These are phyloP conservation scores for Radopholus similis DNA, from an alignment of 1,140 invertebrate genomes.

Conservation along the genomic window DNA sequence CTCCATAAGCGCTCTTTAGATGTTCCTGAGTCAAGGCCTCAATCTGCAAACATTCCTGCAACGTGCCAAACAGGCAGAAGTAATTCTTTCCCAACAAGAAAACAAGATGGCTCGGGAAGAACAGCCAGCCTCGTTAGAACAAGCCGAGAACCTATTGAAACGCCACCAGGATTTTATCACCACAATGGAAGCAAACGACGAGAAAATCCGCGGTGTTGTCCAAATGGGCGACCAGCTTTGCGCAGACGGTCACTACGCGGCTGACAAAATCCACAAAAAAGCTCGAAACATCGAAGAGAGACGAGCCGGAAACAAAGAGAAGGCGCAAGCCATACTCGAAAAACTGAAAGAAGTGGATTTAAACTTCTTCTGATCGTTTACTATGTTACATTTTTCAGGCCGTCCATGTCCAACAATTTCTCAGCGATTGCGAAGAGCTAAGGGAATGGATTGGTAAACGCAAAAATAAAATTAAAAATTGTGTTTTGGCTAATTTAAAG, in stretches of 20 bases:
- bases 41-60: constrained; percentile 90
- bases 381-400: constrained; percentile 59
- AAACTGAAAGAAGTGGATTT: constrained; percentile 79
- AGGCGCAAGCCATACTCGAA: constrained; percentile 70
- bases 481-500: neutral
- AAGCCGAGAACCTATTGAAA: constrained; percentile 89
- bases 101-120: constrained; percentile 89
- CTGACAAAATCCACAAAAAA: constrained; percentile 85
- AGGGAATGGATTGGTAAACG: constrained; percentile 72
- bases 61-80: constrained; percentile 94
- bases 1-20: constrained; percentile 15
- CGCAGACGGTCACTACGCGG: constrained; percentile 67
- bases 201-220: constrained; percentile 91
- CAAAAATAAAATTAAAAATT: neutral
- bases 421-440: constrained; percentile 83
- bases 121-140: constrained; percentile 85
- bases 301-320: constrained; percentile 78
- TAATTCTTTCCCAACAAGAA: constrained; percentile 93
- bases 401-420: constrained; percentile 57
- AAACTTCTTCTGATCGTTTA: constrained; percentile 73
- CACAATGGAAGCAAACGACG: constrained; percentile 99
- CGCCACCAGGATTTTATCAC: constrained; percentile 96
- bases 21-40: constrained; percentile 33
- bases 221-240: constrained; percentile 83
- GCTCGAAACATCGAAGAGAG: constrained; percentile 87